phyloP scores from a whole-genome alignment of 2,888 invertebrate genomes.

The Ctenicera cuprea region DNA sequence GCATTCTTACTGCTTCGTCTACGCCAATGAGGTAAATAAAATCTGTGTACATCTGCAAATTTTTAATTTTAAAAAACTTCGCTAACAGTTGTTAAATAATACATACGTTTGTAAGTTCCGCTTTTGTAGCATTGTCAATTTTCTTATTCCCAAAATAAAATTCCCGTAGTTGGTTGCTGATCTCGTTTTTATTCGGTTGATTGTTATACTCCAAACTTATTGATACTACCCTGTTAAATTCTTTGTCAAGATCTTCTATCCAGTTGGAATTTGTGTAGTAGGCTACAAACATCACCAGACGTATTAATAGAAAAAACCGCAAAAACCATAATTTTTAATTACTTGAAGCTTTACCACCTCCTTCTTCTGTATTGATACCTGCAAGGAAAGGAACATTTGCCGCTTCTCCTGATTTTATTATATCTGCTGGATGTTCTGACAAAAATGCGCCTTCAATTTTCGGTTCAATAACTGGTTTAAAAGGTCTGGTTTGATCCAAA shows the following conservation, averaged over 20 bases:
- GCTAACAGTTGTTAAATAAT: not conserved
- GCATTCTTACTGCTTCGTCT: not conserved
- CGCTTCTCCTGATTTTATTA: conserved; percentile 73
- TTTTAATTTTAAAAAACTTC: no score
- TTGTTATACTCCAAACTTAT: not conserved
- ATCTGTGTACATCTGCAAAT: conserved; percentile 27
- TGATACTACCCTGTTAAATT: not conserved
- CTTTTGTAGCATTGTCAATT: conserved; percentile 67
- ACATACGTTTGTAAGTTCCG: conserved; percentile 69
- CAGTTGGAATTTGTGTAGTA: not conserved
- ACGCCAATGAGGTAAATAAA: not conserved
- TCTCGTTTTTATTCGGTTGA: not conserved
- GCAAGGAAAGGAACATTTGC: conserved; percentile 81
- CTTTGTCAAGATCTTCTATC: not conserved
- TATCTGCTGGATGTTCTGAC: conserved; percentile 76
- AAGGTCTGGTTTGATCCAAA: conserved; percentile 87
- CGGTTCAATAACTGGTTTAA: conserved; percentile 85
- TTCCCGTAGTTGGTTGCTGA: conserved; percentile 57
- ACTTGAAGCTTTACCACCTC: conserved; percentile 79
- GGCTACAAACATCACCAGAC: not conserved
- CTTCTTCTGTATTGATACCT: conserved; percentile 84
- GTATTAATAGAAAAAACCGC: conserved; percentile 56
- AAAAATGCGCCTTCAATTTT: conserved; percentile 81
- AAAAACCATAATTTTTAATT: not conserved
- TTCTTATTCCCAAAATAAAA: conserved; percentile 72